phyloP scores from a whole-genome alignment of 2,797 vertebrate genomes.

The Peromyscus nudipes region DNA sequence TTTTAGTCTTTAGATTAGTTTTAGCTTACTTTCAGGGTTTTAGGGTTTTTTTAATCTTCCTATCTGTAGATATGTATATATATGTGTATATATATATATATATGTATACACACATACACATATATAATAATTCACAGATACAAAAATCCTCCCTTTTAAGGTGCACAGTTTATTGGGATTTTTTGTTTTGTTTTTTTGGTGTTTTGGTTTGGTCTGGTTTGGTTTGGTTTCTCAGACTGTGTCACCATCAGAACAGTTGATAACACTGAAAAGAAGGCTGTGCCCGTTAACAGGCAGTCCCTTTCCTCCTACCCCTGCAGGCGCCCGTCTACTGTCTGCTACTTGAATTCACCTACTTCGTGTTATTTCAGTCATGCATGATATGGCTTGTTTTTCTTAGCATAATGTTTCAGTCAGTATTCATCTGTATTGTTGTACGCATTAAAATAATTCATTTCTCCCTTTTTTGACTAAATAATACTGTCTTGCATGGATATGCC shows the following conservation, averaged over 20 bases:
- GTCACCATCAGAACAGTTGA: conserved; percentile 34
- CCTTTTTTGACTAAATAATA: conserved; percentile 33
- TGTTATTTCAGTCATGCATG: conserved; percentile 20
- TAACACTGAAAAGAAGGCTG: not conserved
- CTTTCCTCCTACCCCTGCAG: not conserved
- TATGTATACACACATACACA: not conserved
- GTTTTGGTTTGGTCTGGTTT: not conserved
- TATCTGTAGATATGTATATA: not conserved
- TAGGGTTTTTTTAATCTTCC: not conserved
- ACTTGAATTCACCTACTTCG: conserved; percentile 42
- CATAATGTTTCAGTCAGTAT: conserved; percentile 3
- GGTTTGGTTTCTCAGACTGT: conserved; percentile 20
- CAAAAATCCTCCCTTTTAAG: conserved; percentile 43
- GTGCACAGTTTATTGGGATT: not conserved
- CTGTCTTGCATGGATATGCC: not conserved
- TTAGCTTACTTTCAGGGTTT: not conserved
- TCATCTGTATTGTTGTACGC: not conserved
- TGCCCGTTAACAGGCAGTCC: not conserved
- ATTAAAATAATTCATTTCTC: conserved; percentile 14
- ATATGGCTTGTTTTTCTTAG: not conserved
- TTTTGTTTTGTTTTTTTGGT: not conserved
- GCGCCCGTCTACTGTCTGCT: not conserved
- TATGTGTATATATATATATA: not conserved
- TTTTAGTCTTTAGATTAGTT: conserved; percentile 24
- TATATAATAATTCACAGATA: not conserved